These are phyloP conservation scores for Lordiphosa mommai DNA, from an alignment of 1,140 invertebrate genomes.

Conservation along the genomic window DNA sequence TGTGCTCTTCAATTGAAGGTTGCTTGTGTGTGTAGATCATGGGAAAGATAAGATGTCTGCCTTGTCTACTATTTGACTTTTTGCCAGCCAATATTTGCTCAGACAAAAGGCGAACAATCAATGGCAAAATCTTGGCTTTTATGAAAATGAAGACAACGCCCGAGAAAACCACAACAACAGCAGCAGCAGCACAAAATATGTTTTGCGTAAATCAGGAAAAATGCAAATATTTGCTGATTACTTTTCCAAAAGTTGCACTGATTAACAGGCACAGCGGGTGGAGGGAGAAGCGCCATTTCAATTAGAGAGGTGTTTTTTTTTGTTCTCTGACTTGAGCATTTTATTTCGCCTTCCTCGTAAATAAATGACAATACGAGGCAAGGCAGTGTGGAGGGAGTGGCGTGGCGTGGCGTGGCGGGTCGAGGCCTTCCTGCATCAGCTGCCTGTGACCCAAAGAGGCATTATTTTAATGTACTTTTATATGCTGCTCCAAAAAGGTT, in stretches of 20 bases:
- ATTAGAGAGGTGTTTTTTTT: slow-evolving; percentile 17
- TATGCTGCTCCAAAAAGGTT: slow-evolving; percentile 23
- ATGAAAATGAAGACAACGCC: slow-evolving; percentile 54
- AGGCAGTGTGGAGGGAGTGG: slow-evolving; percentile 25
- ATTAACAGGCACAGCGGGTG: slow-evolving; percentile 36
- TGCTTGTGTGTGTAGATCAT: slow-evolving; percentile 2
- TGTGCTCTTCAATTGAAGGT: slow-evolving; percentile 16
- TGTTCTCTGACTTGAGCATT: slow-evolving; percentile 15
- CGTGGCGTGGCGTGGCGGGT: no score
- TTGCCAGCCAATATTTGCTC: background rate
- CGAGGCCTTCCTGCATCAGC: slow-evolving; percentile 44
- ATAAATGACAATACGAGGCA: slow-evolving; percentile 59
- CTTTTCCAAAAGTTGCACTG: slow-evolving; percentile 54
- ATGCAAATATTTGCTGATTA: slow-evolving; percentile 69
- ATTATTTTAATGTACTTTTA: slow-evolving; percentile 75
- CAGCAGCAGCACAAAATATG: slow-evolving; percentile 1
- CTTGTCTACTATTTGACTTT: background rate
- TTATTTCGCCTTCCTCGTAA: slow-evolving; percentile 46
- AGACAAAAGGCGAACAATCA: slow-evolving; percentile 14
- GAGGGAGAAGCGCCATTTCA: slow-evolving; percentile 4
- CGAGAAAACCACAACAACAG: slow-evolving; percentile 38
- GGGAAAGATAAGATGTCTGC: no score
- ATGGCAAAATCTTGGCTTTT: slow-evolving; percentile 42
- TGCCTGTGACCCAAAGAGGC: slow-evolving; percentile 46
- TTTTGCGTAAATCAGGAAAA: slow-evolving; percentile 28